A percentile compares a stretch with the other conserved stretches of the same genome.
Evolutionary conservation across 2,888 invertebrate genomes (phyloP).

Genomic region (Pyrrhia umbra): DNA sequence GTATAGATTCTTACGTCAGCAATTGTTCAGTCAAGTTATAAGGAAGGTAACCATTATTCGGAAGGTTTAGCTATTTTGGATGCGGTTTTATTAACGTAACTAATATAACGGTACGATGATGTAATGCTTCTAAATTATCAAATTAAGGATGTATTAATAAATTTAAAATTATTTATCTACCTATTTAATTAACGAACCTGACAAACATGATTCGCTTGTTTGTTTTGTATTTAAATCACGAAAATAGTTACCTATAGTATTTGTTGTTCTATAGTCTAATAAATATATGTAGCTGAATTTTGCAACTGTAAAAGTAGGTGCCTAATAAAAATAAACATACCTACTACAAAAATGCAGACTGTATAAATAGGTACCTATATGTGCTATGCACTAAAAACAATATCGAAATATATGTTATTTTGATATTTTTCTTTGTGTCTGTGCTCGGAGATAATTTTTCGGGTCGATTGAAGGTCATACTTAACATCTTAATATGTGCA

Average conservation of each 20-base stretch:
- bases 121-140: constrained; percentile 4
- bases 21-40: not conserved
- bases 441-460: constrained; percentile 32
- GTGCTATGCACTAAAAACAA: constrained; percentile 16
- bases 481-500: constrained; percentile 50
- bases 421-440: constrained; percentile 15
- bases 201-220: not conserved
- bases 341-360: no score
- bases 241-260: no score
- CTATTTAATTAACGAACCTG: not conserved
- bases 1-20: not conserved
- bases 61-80: not conserved
- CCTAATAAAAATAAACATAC: no score
- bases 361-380: no score
- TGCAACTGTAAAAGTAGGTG: no score
- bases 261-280: no score
- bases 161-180: not conserved
- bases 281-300: no score
- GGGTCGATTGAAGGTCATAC: constrained; percentile 38
- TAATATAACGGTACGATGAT: constrained; percentile 1
- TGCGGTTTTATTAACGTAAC: not conserved
- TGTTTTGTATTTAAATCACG: not conserved
- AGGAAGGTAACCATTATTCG: not conserved
- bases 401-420: no score
- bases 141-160: constrained; percentile 9